Percentiles rank a stretch among this genome's conserved stretches.
Evolutionary conservation across 2,797 vertebrate genomes (phyloP).

Genomic region (Ctenopoma kingsleyae): DNA sequence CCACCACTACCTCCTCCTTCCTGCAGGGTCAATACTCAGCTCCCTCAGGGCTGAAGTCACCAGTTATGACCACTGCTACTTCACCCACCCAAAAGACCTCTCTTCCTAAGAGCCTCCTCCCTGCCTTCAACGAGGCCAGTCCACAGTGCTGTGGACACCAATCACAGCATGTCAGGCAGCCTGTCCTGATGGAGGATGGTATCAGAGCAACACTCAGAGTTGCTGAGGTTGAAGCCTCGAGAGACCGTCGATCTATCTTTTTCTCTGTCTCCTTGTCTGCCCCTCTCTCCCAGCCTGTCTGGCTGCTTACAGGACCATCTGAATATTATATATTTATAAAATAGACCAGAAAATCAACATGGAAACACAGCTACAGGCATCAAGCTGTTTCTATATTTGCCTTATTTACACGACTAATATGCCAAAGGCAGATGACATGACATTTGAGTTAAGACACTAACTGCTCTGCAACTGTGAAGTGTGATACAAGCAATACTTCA

Average conservation of each 20-base stretch:
- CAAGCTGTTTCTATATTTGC: not conserved
- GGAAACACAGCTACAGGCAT: not conserved
- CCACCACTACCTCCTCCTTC: slow-evolving; percentile 32
- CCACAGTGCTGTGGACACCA: slow-evolving; percentile 73
- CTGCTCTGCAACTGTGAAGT: not conserved
- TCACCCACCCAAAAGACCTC: slow-evolving; percentile 44
- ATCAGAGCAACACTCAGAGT: slow-evolving; percentile 81
- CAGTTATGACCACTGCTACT: slow-evolving; percentile 56
- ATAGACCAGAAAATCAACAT: not conserved
- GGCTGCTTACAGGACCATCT: slow-evolving; percentile 50
- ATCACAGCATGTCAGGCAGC: slow-evolving; percentile 82
- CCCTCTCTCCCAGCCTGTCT: slow-evolving; percentile 50
- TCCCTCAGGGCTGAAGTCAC: slow-evolving; percentile 50
- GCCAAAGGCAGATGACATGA: slow-evolving; percentile 4
- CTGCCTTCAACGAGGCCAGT: slow-evolving; percentile 53
- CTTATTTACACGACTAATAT: slow-evolving; percentile 11
- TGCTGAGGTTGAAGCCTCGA: slow-evolving; percentile 70
- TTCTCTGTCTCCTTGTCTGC: slow-evolving; percentile 46
- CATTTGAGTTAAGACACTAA: not conserved
- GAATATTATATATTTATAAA: not conserved
- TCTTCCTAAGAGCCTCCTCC: slow-evolving; percentile 9
- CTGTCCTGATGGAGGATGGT: slow-evolving; percentile 81
- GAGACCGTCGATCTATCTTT: slow-evolving; percentile 64
- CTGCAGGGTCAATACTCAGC: slow-evolving; percentile 48
- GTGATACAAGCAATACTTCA: not conserved